Base-by-base conservation (phyloP, 2,888 invertebrate genomes). In the Maniola hyperantus region DNA sequence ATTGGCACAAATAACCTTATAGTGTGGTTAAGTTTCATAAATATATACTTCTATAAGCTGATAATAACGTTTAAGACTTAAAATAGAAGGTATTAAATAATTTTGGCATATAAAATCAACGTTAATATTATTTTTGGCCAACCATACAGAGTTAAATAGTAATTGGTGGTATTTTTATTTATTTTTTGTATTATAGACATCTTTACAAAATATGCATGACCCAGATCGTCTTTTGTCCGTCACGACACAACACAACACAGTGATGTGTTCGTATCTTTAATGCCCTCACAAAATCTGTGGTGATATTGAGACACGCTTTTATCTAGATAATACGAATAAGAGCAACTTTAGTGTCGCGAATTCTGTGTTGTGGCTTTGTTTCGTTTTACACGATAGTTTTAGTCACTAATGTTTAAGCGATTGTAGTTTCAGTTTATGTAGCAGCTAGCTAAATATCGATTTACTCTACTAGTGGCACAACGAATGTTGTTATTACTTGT, bases 301-400 rank as follows among this genome's bases (percentile, higher is more conserved):
- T 60, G 50, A 50, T 36, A 60, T 36, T 34, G 36, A 48, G 50
- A 36, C 60, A 13, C n/a, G 60, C 60, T 60, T 59, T 50, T 50
- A 50, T 60, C 15, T 60, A 11, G 34, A 36, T 13, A 60, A 48
- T 39, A 57, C 36, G 7, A 54, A 34, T 33, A 60, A 36, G 46
- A n/a, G n/a, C n/a, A 48, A 60, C 60, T 48, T 46, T 48, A 60
- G n/a, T n/a, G 46, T 46, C 10, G 44, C 33, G 48, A 58, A 44
- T n/a, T 55, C 18, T 36, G 55, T 39, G 18, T 11, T 26, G 13
- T 26, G n/a, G 42, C 26, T 42, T 42, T 42, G 20, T 44, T 57
- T 57, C 11, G 26, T 26, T 44, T 42, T 48, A 33, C 48, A 48
- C 44, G 33, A 60, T 60, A 58, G 36, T 55, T 55, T 36, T 36